Evolutionary conservation across 1,140 invertebrate genomes (phyloP), one percentile per base, ranked within the genome.

Genomic region (Mya arenaria): DNA sequence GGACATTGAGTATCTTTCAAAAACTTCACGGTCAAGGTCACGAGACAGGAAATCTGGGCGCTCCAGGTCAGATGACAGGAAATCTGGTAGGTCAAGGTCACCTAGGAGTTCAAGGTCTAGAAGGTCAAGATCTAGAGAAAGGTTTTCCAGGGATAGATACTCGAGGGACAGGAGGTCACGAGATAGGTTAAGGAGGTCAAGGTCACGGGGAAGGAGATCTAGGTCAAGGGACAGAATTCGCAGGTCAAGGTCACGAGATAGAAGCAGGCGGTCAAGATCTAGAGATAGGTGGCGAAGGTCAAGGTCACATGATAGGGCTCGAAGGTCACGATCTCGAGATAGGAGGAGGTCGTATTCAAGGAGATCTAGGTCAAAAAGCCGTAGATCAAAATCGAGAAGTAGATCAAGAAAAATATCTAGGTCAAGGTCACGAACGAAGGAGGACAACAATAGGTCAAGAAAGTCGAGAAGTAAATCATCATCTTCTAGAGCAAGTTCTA

Each of bases 401-500:
- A 75, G 72, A 56, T 44, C 25, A n/a, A 37, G 77, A n/a, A n/a
- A n/a, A 63, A 71, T 80, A 37, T 84, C 86, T 60, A 72, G 86
- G 41, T 86, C 87, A 15, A 75, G 84, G 41, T 85, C 87, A 44
- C 65, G 25, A 13, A 68, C 39, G 62, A 15, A 32, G 60, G 25
- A 68, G 81, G 48, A 66, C 75, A 25, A 72, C 69, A 63, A 62
- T 66, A 48, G 39, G 30, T n/a, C 62, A 39, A 37, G 65, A 80
- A 23, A 60, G 80, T 63, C 55, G 62, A 39, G n/a, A n/a, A n/a
- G n/a, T n/a, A n/a, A 85, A 41, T 80, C 71, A 52, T 58, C 81
- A 36, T 65, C 73, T 77, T 56, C 78, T 65, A 74, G 82, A 69
- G 78, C 68, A 60, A 83, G 72, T 58, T 86, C 87, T 56, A 78